These are phyloP conservation scores for Aurelia aurita complex sp. Pacific DNA, from an alignment of 30 jellyfish, hydroid and myxozoan genomes.

Conservation along the genomic window DNA sequence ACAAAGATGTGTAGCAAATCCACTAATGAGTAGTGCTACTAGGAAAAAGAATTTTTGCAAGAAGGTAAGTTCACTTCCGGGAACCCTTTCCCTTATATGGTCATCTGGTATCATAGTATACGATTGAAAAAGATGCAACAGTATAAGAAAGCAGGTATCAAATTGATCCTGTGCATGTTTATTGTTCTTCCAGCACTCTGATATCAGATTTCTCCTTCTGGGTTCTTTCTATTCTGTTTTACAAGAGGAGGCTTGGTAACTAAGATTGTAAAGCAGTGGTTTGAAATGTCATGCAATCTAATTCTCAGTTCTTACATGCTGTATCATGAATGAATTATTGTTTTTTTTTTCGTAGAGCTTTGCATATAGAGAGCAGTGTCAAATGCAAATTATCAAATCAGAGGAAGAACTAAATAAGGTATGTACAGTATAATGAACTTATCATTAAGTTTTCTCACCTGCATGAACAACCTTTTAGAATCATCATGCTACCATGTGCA, in stretches of 20 bases:
- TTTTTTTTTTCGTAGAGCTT: conserved; percentile 35
- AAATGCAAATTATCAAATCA: conserved; percentile 30
- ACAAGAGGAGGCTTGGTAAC: too few relatives aligned
- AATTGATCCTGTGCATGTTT: too few relatives aligned
- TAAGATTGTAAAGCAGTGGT: background rate
- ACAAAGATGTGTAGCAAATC: conserved; percentile 66
- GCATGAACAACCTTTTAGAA: too few relatives aligned
- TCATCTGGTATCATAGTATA: too few relatives aligned
- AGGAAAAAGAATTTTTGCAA: conserved; percentile 54
- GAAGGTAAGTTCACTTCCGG: conserved; percentile 21
- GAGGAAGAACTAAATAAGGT: conserved; percentile 71
- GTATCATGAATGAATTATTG: too few relatives aligned
- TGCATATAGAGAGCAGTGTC: conserved; percentile 66
- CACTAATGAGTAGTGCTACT: conserved; percentile 42
- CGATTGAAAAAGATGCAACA: too few relatives aligned
- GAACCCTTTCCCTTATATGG: too few relatives aligned
- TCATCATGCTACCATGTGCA: background rate
- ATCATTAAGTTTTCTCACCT: background rate
- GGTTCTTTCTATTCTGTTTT: background rate
- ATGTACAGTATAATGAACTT: background rate
- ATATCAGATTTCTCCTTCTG: too few relatives aligned
- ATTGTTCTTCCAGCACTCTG: too few relatives aligned
- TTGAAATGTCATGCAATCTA: background rate
- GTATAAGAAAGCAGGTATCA: too few relatives aligned
- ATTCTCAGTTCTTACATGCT: background rate